These are phyloP conservation scores for Odontomachus brunneus DNA, from an alignment of 1,140 invertebrate genomes.

Conservation along the genomic window DNA sequence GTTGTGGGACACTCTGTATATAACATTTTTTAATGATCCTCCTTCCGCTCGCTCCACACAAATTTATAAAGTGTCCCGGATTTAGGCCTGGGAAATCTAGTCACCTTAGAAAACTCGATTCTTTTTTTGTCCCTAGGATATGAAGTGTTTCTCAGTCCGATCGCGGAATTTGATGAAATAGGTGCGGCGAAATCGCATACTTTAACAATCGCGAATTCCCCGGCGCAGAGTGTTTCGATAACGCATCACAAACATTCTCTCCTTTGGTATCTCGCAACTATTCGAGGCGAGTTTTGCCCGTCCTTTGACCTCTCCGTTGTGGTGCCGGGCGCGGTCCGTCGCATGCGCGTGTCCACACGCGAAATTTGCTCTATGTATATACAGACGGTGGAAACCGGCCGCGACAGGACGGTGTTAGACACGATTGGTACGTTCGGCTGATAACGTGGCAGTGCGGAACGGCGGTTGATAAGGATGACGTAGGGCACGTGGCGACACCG, in stretches of 20 bases:
- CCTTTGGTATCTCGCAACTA: neutral
- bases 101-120: too few species aligned
- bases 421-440: constrained; percentile 50
- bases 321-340: neutral
- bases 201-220: neutral
- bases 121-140: too few species aligned
- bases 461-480: constrained; percentile 59
- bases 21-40: too few species aligned
- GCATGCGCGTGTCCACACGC: neutral
- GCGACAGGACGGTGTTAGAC: constrained; percentile 5
- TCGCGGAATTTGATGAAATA: neutral
- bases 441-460: constrained; percentile 40
- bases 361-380: constrained; percentile 25
- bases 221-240: neutral
- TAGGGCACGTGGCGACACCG: constrained; percentile 42
- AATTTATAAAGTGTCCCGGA: too few species aligned
- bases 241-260: neutral
- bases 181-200: neutral
- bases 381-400: neutral
- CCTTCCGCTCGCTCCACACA: too few species aligned
- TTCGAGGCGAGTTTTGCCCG: neutral
- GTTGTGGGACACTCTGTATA: too few species aligned
- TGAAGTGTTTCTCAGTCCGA: neutral
- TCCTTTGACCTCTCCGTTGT: neutral
- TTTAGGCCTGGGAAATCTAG: too few species aligned